phyloP scores from a whole-genome alignment of 2,113 vertebrate genomes.

The Paramormyrops kingsleyae region DNA sequence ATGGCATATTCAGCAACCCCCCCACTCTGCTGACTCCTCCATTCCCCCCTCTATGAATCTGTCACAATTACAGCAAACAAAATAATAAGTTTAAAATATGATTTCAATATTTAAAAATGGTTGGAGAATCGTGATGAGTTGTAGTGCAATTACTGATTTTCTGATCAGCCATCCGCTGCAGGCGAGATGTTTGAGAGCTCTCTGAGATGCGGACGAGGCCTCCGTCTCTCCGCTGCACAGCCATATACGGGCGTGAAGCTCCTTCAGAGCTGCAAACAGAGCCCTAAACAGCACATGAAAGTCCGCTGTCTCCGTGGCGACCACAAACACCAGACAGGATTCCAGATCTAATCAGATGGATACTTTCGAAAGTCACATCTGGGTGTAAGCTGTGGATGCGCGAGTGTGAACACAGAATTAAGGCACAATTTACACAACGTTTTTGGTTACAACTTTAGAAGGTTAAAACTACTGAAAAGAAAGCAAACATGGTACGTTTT shows the following conservation, averaged over 20 bases:
- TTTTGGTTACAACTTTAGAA: background rate
- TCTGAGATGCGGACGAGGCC: slow-evolving; percentile 40
- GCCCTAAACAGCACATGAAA: slow-evolving; percentile 31
- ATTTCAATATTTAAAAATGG: background rate
- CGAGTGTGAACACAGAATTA: background rate
- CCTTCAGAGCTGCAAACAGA: slow-evolving; percentile 30
- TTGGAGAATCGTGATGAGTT: background rate
- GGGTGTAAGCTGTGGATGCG: background rate
- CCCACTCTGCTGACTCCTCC: background rate
- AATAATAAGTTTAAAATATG: background rate
- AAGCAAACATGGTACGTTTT: background rate
- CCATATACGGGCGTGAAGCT: slow-evolving; percentile 56
- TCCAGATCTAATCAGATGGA: background rate
- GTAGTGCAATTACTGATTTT: background rate
- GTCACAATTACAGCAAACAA: background rate
- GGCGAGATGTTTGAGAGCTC: slow-evolving; percentile 44
- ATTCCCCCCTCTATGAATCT: background rate
- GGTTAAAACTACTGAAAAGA: background rate
- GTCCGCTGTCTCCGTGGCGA: background rate
- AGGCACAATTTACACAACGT: background rate
- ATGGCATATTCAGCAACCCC: background rate
- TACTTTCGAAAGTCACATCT: background rate
- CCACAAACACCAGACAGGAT: background rate
- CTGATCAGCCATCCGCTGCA: slow-evolving; percentile 27
- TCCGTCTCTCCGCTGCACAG: slow-evolving; percentile 35